phyloP scores from a whole-genome alignment of 2,797 vertebrate genomes.

The Girardinus metallicus region DNA sequence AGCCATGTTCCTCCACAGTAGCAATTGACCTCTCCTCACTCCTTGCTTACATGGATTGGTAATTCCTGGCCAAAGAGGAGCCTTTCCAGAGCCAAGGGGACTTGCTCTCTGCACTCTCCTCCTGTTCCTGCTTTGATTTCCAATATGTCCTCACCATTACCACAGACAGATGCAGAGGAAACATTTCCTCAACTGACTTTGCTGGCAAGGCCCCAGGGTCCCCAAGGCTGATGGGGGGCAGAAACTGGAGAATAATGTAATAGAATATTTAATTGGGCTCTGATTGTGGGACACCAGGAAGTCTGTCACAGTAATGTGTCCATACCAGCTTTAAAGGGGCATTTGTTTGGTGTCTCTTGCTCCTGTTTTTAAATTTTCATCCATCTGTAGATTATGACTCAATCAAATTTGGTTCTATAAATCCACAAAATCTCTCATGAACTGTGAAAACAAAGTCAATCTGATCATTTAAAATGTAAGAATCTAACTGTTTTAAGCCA shows the following conservation, averaged over 20 bases:
- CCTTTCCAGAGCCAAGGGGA: slow-evolving; percentile 55
- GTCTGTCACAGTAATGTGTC: slow-evolving; percentile 64
- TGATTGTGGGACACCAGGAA: slow-evolving; percentile 72
- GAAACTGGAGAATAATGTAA: slow-evolving; percentile 90
- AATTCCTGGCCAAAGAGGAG: slow-evolving; percentile 64
- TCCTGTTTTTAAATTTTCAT: slow-evolving; percentile 37
- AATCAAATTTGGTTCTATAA: slow-evolving; percentile 51
- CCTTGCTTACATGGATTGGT: slow-evolving; percentile 22
- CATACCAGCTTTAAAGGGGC: slow-evolving; percentile 41
- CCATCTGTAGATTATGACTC: slow-evolving; percentile 47
- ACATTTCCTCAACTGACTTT: slow-evolving; percentile 80
- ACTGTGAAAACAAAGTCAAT: slow-evolving; percentile 49
- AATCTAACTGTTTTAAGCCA: slow-evolving; percentile 5
- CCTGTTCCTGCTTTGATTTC: slow-evolving; percentile 84
- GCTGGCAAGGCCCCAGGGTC: slow-evolving; percentile 77
- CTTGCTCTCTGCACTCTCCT: slow-evolving; percentile 77
- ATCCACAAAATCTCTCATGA: slow-evolving; percentile 36
- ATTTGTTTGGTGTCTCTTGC: slow-evolving; percentile 20
- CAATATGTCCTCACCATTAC: slow-evolving; percentile 84
- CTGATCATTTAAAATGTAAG: neutral
- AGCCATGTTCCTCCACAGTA: slow-evolving; percentile 10
- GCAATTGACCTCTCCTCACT: slow-evolving; percentile 29
- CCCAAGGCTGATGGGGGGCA: slow-evolving; percentile 67
- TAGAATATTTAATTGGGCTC: slow-evolving; percentile 89
- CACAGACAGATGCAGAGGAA: slow-evolving; percentile 88